Evolutionary conservation across 1,140 invertebrate genomes (phyloP).

Genomic region (Heliconius hewitsoni): DNA sequence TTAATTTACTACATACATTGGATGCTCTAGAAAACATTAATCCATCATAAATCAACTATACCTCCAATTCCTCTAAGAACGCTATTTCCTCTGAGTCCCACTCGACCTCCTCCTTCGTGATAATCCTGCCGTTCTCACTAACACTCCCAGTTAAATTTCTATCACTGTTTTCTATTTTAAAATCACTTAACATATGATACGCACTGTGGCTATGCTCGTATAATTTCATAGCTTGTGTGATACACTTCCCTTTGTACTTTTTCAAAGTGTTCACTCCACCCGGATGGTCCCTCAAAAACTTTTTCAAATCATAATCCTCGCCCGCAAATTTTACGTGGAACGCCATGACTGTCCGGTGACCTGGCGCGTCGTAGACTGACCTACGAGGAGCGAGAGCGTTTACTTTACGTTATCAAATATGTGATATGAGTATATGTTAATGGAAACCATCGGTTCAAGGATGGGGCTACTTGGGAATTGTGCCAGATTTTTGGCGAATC

Average conservation of each 20-base stretch:
- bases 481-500: constrained; percentile 1
- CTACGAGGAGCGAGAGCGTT: constrained; percentile 23
- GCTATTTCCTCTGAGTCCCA: constrained; percentile 58
- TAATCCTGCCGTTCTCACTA: constrained; percentile 69
- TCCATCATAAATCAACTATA: constrained; percentile 35
- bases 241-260: constrained; percentile 77
- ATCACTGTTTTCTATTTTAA: constrained; percentile 59
- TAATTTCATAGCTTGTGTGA: constrained; percentile 78
- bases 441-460: constrained; percentile 19
- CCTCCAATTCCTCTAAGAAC: constrained; percentile 70
- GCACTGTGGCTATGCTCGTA: constrained; percentile 83
- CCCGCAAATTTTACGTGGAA: constrained; percentile 66
- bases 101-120: constrained; percentile 58
- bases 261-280: constrained; percentile 83
- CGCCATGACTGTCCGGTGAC: constrained; percentile 38
- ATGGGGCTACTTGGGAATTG: constrained; percentile 3
- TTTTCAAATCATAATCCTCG: constrained; percentile 80
- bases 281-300: constrained; percentile 84
- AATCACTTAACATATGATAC: constrained; percentile 84
- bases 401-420: constrained; percentile 43
- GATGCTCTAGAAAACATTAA: background rate
- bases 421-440: constrained; percentile 33
- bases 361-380: constrained; percentile 34
- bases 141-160: constrained; percentile 59
- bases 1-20: background rate